These are phyloP conservation scores for Prosopocoilus inquinatus DNA, from an alignment of 2,888 invertebrate species.

Conservation along the genomic window DNA sequence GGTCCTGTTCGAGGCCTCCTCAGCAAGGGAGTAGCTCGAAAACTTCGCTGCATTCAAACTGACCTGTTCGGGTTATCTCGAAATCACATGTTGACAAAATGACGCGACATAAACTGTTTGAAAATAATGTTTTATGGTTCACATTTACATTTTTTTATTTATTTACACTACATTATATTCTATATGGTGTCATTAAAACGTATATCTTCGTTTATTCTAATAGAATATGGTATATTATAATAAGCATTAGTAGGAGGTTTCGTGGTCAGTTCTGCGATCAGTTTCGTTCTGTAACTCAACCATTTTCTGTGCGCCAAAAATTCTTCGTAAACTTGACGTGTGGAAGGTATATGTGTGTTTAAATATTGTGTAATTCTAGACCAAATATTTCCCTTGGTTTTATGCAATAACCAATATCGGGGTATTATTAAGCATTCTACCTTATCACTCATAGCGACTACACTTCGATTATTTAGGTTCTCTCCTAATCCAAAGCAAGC, in stretches of 20 bases:
- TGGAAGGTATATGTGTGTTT: conserved; percentile 59
- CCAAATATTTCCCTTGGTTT: conserved; percentile 63
- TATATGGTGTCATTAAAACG: neutral
- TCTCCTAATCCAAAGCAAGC: conserved; percentile 73
- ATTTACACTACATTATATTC: no score
- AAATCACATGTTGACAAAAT: no score
- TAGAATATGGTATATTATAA: conserved; percentile 28
- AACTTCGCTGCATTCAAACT: no score
- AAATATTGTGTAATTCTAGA: conserved; percentile 60
- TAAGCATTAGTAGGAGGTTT: conserved; percentile 31
- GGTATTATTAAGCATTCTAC: conserved; percentile 69
- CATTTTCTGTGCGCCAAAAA: conserved; percentile 59
- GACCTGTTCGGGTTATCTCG: no score
- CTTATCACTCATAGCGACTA: conserved; percentile 57
- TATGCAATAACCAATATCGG: conserved; percentile 66
- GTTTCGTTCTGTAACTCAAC: conserved; percentile 54
- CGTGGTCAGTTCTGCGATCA: conserved; percentile 54
- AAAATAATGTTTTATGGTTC: no score
- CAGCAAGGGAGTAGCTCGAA: no score
- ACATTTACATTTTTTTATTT: no score
- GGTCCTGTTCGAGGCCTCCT: no score
- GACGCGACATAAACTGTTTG: no score
- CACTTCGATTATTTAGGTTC: conserved; percentile 54
- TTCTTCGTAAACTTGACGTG: conserved; percentile 56
- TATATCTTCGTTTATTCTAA: conserved; percentile 23